Evolutionary conservation across 2,888 invertebrate genomes (phyloP), one percentile per base, ranked within the genome.

Genomic region (Hipparchia sbordonii): DNA sequence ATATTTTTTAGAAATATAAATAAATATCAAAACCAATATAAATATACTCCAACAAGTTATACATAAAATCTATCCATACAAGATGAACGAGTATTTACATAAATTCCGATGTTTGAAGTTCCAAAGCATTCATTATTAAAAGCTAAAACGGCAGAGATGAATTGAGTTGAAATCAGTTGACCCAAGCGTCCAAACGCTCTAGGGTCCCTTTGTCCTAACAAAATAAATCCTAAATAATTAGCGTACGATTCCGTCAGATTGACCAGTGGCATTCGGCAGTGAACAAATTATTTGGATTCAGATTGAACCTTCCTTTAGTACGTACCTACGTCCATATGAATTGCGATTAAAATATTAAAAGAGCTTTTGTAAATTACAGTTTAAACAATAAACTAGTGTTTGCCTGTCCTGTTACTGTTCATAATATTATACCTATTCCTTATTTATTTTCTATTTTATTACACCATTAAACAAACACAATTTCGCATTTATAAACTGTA

Each of bases 191-290:
- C 83, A 83, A 86, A 82, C 80, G 82, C 75, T 13, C 75, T 13
- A 61, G 82, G 84, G 82, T 81, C 80, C 79, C 82, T 79, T 82
- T 82, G 87, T 89, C 91, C 92, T 91, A 92, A 91, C 90, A 92
- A 89, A 92, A 92, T 90, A 92, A 82, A 87, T 84, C 89, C 89
- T 86, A 86, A 90, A 89, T 89, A 90, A 91, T 90, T 90, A 89
- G 84, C 81, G 74, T 76, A 48, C 80, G 72, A 72, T 74, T 73
- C 72, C 78, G 79, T 78, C 76, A 72, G 77, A 82, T 80, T 71
- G 78, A 76, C 77, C 75, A 67, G 63, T 63, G 62, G 68, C 67
- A 70, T 72, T 66, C 62, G 61, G 68, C 72, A 63, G 71, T 72
- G 75, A 56, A 72, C 67, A 70, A 73, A 73, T 71, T 69, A 74